A percentile compares a stretch with the other conserved stretches of the same genome.
These are phyloP conservation scores for Tenthredo notha DNA, from an alignment of 2,888 invertebrate genomes.

Conservation along the genomic window DNA sequence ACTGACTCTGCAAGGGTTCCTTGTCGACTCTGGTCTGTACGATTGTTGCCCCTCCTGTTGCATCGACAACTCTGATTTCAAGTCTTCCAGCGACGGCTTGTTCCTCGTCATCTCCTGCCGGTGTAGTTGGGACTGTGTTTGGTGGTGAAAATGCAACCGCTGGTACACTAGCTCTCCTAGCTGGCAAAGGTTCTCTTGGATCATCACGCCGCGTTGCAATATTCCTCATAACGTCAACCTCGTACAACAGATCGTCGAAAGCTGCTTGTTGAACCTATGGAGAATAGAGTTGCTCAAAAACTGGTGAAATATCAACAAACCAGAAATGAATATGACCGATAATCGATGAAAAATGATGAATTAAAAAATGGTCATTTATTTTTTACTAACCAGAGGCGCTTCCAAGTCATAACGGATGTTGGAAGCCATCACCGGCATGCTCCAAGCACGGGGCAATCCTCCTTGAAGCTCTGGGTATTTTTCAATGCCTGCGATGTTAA, in stretches of 20 bases:
- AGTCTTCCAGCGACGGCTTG: conserved; percentile 88
- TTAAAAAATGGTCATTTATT: not conserved
- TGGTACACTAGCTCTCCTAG: conserved; percentile 76
- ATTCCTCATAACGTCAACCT: conserved; percentile 91
- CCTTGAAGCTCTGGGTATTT: conserved; percentile 86
- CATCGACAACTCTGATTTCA: conserved; percentile 86
- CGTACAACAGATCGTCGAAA: conserved; percentile 90
- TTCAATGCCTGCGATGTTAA: conserved; percentile 90
- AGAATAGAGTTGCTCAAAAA: conserved; percentile 2
- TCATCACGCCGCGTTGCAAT: conserved; percentile 83
- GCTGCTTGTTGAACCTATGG: conserved; percentile 88
- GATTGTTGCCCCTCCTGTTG: conserved; percentile 74
- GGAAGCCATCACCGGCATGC: conserved; percentile 84
- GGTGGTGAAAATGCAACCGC: conserved; percentile 69
- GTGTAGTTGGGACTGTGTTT: conserved; percentile 65
- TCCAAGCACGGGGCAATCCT: conserved; percentile 87
- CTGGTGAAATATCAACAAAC: conserved; percentile 6
- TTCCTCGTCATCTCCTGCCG: conserved; percentile 78
- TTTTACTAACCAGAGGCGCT: conserved; percentile 83
- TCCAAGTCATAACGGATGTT: conserved; percentile 84
- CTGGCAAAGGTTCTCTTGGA: conserved; percentile 65
- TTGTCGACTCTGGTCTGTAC: conserved; percentile 76
- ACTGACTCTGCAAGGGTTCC: conserved; percentile 74
- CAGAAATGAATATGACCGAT: not conserved
- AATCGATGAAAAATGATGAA: not conserved